A percentile compares a stretch with the other conserved stretches of the same genome.
Evolutionary conservation across 2,888 invertebrate species (phyloP).

Genomic region (Archips crataeganus): DNA sequence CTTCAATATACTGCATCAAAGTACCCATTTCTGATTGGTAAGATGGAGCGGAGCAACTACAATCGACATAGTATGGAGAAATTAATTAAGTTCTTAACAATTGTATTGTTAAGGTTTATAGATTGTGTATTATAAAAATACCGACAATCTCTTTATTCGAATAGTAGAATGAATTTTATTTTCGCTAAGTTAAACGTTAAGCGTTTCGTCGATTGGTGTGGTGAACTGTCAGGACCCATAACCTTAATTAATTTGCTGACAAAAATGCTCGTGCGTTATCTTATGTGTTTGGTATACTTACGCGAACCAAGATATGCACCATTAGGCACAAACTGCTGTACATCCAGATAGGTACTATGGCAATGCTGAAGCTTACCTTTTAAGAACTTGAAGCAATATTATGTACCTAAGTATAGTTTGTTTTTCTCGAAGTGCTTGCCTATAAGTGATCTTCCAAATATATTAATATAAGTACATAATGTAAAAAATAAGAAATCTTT

Average conservation of each 20-base stretch:
- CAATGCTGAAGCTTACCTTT: background rate
- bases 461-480: too few species aligned
- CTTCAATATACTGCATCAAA: background rate
- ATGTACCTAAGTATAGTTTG: background rate
- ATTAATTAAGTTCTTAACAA: background rate
- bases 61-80: background rate
- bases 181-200: background rate
- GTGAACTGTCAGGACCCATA: background rate
- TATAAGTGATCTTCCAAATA: background rate
- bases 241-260: slow-evolving; percentile 13
- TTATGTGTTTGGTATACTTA: slow-evolving; percentile 5
- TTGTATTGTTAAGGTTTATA: too few species aligned
- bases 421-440: background rate
- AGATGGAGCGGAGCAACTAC: background rate
- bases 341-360: slow-evolving; percentile 8
- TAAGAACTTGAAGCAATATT: slow-evolving; percentile 5
- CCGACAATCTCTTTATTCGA: background rate
- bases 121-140: background rate
- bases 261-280: slow-evolving; percentile 14
- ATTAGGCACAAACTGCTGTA: slow-evolving; percentile 25
- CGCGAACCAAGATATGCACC: slow-evolving; percentile 13
- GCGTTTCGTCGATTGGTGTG: slow-evolving; percentile 11
- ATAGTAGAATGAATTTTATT: background rate
- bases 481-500: too few species aligned
- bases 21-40: background rate